Evolutionary conservation across 2,797 vertebrate species (phyloP), one percentile per base, ranked within the genome.

Genomic region (Pangasius larnaudii): DNA sequence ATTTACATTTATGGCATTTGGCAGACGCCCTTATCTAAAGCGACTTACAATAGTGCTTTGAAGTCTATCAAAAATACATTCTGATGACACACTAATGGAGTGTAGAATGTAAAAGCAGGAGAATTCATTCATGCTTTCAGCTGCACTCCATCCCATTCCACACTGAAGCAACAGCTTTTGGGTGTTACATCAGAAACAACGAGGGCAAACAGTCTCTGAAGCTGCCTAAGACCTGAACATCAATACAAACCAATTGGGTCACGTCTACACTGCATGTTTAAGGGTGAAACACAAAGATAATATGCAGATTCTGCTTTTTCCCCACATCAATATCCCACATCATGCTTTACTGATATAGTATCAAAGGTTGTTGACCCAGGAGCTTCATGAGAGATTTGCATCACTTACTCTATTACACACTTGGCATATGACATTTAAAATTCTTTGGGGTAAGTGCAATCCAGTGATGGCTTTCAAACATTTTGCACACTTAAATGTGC

Each of bases 151-250:
- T 72, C 61, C 88, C 72, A 58, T 85, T 90, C 88, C 86, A 78
- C 80, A 88, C 87, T 91, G 87, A 93, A 91, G 93, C 93, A 95
- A 94, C 58, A 89, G 87, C 56, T 80, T 81, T 87, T 89, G 89
- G 61, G 30, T 75, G 90, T 95, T 94, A 93, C 93, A 95, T 95
- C 94, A 94, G 93, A 94, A 93, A 93, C 90, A 90, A 88, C 49
- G 2, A 75, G 63, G 85, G 58, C 85, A 88, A 85, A 85, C 91
- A 88, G 81, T 77, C 84, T 81, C 77, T 67, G 74, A 79, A 86
- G 74, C 75, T 85, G 88, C 59, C 67, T 69, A 0, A 84, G 63
- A 30, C 78, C 78, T 51, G 51, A 63, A 58, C 69, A 75, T 85
- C 79, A 78, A 63, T 79, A 72, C 63, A 39, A 84, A 86, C 81